These are phyloP conservation scores for Hiodon tergisus DNA, from an alignment of 2,113 vertebrate genomes.

Conservation along the genomic window DNA sequence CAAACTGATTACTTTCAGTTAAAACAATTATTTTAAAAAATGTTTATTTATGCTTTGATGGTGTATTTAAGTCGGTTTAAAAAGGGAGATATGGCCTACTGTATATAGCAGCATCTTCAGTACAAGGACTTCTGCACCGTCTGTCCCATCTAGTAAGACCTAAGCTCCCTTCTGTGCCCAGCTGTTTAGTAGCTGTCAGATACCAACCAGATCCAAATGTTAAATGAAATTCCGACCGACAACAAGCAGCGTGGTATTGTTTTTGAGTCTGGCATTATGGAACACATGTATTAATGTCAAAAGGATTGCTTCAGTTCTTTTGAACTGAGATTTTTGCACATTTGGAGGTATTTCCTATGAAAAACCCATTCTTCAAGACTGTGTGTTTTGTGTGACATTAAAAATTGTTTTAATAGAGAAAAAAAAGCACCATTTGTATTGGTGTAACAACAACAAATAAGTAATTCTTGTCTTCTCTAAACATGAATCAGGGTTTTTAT, in stretches of 20 bases:
- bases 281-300: constrained; percentile 42
- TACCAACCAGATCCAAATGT: constrained; percentile 38
- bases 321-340: constrained; percentile 34
- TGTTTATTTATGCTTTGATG: background rate
- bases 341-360: no score
- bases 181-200: constrained; percentile 26
- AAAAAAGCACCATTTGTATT: no score
- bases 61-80: background rate
- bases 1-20: no score
- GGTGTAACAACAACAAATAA: no score
- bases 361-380: no score
- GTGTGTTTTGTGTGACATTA: no score
- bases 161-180: constrained; percentile 20
- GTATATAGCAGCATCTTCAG: background rate
- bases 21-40: no score
- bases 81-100: no score
- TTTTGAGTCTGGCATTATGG: constrained; percentile 45
- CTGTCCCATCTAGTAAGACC: constrained; percentile 27
- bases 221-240: constrained; percentile 41
- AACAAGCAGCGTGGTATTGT: constrained; percentile 40
- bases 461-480: no score
- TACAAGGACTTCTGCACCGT: constrained; percentile 27
- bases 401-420: no score
- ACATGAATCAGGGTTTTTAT: no score
- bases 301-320: constrained; percentile 49